phyloP scores from a whole-genome alignment of 2,113 vertebrate genomes.

The Stigmatopora nigra region DNA sequence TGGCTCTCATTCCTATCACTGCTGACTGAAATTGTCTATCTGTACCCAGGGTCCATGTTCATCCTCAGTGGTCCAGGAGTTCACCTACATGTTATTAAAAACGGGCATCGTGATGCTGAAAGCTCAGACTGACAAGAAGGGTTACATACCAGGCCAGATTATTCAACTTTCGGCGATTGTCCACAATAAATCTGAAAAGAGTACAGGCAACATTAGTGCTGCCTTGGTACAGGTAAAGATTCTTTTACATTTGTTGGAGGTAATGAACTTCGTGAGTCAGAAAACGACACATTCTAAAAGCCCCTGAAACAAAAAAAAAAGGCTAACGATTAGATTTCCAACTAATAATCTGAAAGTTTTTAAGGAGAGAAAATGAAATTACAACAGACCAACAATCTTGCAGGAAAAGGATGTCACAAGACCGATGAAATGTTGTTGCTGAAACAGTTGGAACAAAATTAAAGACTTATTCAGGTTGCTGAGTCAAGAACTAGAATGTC shows the following conservation, averaged over 20 bases:
- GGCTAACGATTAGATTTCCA: too few relatives aligned
- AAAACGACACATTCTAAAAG: too few relatives aligned
- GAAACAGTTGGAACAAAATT: neutral
- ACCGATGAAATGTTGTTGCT: neutral
- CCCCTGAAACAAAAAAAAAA: too few relatives aligned
- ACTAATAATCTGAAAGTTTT: too few relatives aligned
- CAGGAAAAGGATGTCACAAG: neutral
- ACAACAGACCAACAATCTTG: too few relatives aligned
- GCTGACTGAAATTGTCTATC: neutral
- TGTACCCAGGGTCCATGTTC: constrained; percentile 73
- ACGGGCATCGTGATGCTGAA: constrained; percentile 79
- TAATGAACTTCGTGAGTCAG: too few relatives aligned
- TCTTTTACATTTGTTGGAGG: neutral
- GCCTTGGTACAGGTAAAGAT: constrained; percentile 83
- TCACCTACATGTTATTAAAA: constrained; percentile 90
- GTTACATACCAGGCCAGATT: constrained; percentile 84
- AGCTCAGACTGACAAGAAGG: constrained; percentile 76
- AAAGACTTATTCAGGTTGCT: neutral
- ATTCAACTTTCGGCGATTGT: constrained; percentile 78
- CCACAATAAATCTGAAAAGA: constrained; percentile 86
- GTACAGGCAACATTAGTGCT: constrained; percentile 78
- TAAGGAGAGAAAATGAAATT: too few relatives aligned
- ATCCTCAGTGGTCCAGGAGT: constrained; percentile 79
- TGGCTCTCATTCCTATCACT: neutral
- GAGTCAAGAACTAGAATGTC: neutral